Conservation (phyloP, 2,888 invertebrate species). For the Catocala fraxini region DNA sequence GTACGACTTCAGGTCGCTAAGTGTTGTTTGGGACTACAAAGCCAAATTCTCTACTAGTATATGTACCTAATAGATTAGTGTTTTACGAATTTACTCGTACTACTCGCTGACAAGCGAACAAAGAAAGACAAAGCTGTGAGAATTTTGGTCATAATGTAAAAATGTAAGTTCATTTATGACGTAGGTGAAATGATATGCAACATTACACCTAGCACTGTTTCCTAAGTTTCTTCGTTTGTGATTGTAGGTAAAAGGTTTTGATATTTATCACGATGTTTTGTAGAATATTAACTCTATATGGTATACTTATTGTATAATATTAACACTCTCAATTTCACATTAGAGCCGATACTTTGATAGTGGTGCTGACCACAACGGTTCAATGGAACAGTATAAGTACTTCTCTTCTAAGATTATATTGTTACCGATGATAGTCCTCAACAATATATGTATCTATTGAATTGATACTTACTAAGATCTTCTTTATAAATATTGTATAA, state of each 20-base stretch:
- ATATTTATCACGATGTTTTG: conserved; percentile 54
- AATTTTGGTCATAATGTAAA: conserved; percentile 85
- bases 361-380: too few relatives aligned
- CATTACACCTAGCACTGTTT: conserved; percentile 53
- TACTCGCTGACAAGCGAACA: conserved; percentile 83
- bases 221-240: conserved; percentile 56
- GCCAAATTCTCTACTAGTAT: conserved; percentile 64
- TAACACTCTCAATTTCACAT: too few relatives aligned
- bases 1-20: conserved; percentile 54
- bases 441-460: too few relatives aligned
- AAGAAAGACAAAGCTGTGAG: conserved; percentile 89
- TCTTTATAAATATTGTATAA: conserved; percentile 12
- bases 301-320: conserved; percentile 12
- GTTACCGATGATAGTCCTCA: too few relatives aligned
- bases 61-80: conserved; percentile 72
- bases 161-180: conserved; percentile 81
- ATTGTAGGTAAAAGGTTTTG: conserved; percentile 61
- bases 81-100: conserved; percentile 85
- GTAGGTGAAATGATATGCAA: conserved; percentile 73
- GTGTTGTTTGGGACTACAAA: conserved; percentile 62
- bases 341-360: too few relatives aligned
- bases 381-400: too few relatives aligned
- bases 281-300: conserved; percentile 34
- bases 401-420: too few relatives aligned
- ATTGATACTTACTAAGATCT: too few relatives aligned